A percentile compares a stretch with the other conserved stretches of the same genome.
phyloP scores from a whole-genome alignment of 2,113 vertebrate species.

The Hippocampus guttulatus region DNA sequence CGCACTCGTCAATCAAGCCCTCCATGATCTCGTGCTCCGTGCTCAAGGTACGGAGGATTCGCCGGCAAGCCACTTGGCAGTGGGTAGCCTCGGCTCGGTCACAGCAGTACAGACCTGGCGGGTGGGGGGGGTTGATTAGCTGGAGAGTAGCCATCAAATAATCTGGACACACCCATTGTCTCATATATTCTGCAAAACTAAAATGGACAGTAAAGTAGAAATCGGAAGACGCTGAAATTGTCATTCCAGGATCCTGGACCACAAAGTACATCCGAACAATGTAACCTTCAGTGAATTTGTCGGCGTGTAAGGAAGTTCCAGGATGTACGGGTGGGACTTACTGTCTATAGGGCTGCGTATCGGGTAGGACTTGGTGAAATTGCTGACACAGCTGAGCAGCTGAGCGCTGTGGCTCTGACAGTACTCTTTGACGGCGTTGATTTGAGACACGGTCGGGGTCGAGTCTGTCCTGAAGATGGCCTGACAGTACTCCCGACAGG shows the following conservation, averaged over 20 bases:
- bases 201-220: too few relatives aligned
- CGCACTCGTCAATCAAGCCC: constrained; percentile 87
- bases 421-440: constrained; percentile 90
- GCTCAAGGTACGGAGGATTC: constrained; percentile 91
- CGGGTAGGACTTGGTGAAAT: constrained; percentile 96
- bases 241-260: too few relatives aligned
- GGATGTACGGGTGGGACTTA: constrained; percentile 66
- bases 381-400: constrained; percentile 89
- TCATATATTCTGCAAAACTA: too few relatives aligned
- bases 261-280: background rate
- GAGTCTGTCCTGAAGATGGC: constrained; percentile 98
- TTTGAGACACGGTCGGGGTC: constrained; percentile 91
- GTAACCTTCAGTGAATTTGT: background rate
- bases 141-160: background rate
- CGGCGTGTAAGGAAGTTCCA: too few relatives aligned
- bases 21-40: constrained; percentile 98
- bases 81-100: constrained; percentile 89
- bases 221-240: too few relatives aligned
- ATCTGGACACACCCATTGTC: background rate
- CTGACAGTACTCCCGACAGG: constrained; percentile 95
- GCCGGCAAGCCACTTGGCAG: constrained; percentile 87
- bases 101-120: constrained; percentile 90
- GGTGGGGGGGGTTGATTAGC: background rate
- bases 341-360: constrained; percentile 95
- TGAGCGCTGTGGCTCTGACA: constrained; percentile 88